phyloP scores from a whole-genome alignment of 2,797 vertebrate species.

The Meriones psammophilus region DNA sequence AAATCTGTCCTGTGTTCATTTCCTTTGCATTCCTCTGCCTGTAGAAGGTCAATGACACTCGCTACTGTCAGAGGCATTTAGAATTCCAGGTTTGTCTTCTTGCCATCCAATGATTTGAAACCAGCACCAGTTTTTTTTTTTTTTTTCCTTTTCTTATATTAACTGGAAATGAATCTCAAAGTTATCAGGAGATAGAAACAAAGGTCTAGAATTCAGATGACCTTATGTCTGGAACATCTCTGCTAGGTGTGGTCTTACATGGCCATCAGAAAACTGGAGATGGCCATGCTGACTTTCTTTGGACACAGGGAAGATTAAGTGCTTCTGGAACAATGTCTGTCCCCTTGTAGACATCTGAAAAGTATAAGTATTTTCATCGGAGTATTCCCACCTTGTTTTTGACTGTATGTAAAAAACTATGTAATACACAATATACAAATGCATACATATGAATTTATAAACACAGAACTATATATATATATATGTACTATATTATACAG shows the following conservation, averaged over 20 bases:
- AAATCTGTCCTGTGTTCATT: fast-evolving
- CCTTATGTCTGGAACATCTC: background rate
- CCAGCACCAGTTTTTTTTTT: background rate
- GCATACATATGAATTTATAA: background rate
- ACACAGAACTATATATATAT: background rate
- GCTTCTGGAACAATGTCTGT: background rate
- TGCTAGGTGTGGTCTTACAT: background rate
- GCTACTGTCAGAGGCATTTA: background rate
- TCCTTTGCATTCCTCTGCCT: background rate
- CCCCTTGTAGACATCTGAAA: background rate
- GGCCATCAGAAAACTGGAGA: background rate
- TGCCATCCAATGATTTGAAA: background rate
- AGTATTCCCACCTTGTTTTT: background rate
- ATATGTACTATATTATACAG: background rate
- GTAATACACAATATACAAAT: background rate
- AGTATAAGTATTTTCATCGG: background rate
- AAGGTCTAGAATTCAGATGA: constrained; percentile 23
- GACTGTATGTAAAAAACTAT: background rate
- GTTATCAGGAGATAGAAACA: background rate
- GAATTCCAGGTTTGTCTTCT: background rate
- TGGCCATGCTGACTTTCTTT: background rate
- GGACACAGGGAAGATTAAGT: background rate
- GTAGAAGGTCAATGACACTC: fast-evolving
- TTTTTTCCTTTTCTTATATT: background rate
- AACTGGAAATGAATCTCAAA: constrained; percentile 24